These are phyloP conservation scores for Arremon brunneinucha DNA, from an alignment of 2,797 vertebrate species.

Conservation along the genomic window DNA sequence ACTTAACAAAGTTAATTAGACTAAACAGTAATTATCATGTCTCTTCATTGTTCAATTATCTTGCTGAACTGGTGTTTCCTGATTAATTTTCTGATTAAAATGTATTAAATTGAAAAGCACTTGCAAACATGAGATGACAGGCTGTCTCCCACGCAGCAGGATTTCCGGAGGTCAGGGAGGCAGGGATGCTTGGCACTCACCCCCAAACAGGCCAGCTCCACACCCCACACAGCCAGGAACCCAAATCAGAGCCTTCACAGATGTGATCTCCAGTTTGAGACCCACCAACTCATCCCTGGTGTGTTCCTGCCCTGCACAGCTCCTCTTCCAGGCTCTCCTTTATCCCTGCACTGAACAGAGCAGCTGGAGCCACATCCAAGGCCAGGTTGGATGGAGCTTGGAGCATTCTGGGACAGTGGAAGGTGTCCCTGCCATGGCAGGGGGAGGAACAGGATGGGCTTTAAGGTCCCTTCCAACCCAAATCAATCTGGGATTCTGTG, in stretches of 20 bases:
- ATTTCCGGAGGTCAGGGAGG: neutral
- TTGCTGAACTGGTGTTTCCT: slow-evolving; percentile 79
- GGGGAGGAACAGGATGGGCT: fast-evolving
- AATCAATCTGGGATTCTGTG: neutral
- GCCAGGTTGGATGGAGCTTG: fast-evolving
- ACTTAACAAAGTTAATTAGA: slow-evolving; percentile 82
- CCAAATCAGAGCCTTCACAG: fast-evolving
- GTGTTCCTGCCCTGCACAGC: neutral
- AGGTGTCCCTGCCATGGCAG: neutral
- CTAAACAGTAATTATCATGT: slow-evolving; percentile 80
- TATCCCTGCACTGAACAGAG: neutral
- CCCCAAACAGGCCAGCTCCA: neutral
- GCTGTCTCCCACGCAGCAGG: neutral
- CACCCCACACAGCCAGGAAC: neutral
- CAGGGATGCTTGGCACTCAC: neutral
- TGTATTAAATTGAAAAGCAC: slow-evolving; percentile 70
- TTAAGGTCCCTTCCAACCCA: neutral
- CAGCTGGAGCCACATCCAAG: fast-evolving
- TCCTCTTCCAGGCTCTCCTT: neutral
- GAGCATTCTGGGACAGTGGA: fast-evolving
- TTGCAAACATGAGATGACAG: slow-evolving; percentile 57
- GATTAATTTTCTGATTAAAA: slow-evolving; percentile 83
- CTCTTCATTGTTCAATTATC: slow-evolving; percentile 82
- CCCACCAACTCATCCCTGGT: fast-evolving
- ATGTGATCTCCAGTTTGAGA: neutral